Percentiles rank a stretch among this genome's conserved stretches.
These are phyloP conservation scores for Slavum lentiscoides DNA, from an alignment of 2,888 invertebrate species.

Conservation along the genomic window DNA sequence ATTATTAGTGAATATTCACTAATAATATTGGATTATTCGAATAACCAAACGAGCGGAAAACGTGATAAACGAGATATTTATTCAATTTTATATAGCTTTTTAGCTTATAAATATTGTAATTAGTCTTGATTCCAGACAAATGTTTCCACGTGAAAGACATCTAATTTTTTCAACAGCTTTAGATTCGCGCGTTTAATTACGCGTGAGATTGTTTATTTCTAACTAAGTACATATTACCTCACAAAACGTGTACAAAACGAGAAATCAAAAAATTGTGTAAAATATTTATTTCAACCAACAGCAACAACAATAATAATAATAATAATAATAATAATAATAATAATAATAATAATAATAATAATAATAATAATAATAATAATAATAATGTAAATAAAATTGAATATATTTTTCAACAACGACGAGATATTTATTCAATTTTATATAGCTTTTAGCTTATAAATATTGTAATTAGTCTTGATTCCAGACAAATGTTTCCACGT, in stretches of 20 bases:
- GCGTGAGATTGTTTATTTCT: neutral
- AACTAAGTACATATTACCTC: neutral
- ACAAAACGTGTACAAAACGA: neutral
- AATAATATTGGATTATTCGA: neutral
- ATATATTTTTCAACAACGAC: too few relatives aligned
- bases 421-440: conserved; percentile 25
- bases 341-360: too few relatives aligned
- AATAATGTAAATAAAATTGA: too few relatives aligned
- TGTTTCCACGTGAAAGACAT: neutral
- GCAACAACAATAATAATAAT: too few relatives aligned
- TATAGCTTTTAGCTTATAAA: neutral
- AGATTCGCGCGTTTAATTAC: conserved; percentile 9
- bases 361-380: too few relatives aligned
- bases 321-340: too few relatives aligned
- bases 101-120: conserved; percentile 2
- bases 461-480: conserved; percentile 12
- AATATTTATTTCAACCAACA: too few relatives aligned
- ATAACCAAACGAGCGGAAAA: conserved; percentile 2
- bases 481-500: conserved; percentile 9
- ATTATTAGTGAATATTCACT: neutral
- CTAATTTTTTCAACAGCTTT: neutral
- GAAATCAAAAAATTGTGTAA: neutral
- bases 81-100: conserved; percentile 23
- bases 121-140: conserved; percentile 11
- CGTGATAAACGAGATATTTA: neutral